These are phyloP conservation scores for Clarias pachynema DNA, from an alignment of 2,797 vertebrate species.

Conservation along the genomic window DNA sequence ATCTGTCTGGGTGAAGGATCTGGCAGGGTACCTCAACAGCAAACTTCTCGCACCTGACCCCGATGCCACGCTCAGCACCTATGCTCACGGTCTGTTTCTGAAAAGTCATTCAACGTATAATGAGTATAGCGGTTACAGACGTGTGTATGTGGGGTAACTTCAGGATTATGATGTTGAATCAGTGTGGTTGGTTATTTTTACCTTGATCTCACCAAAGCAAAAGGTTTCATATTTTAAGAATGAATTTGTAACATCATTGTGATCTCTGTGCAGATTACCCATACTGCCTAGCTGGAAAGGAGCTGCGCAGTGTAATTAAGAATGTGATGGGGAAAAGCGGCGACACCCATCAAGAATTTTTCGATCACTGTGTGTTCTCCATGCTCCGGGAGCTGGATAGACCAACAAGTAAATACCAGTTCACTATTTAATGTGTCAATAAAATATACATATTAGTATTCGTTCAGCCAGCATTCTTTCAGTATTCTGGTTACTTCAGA, in stretches of 20 bases:
- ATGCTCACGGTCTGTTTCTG: conserved; percentile 80
- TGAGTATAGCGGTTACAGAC: not conserved
- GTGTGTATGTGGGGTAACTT: not conserved
- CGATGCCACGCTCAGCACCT: conserved; percentile 87
- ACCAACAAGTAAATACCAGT: conserved; percentile 72
- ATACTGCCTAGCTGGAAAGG: conserved; percentile 86
- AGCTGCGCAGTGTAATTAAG: conserved; percentile 81
- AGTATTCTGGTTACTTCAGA: not conserved
- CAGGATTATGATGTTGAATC: not conserved
- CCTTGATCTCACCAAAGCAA: not conserved
- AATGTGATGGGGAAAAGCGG: conserved; percentile 77
- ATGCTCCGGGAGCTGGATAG: conserved; percentile 94
- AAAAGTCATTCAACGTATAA: not conserved
- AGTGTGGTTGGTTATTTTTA: not conserved
- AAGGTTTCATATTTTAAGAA: not conserved
- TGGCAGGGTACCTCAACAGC: conserved; percentile 94
- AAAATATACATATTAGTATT: not conserved
- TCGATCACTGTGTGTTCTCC: conserved; percentile 89
- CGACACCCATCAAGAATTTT: conserved; percentile 82
- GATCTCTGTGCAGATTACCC: conserved; percentile 53
- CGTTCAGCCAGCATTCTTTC: not conserved
- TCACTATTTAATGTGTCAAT: not conserved
- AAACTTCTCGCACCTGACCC: conserved; percentile 82
- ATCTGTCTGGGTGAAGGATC: conserved; percentile 94
- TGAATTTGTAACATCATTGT: not conserved